Percentiles rank a stretch among this genome's conserved stretches.
Conservation (phyloP, 2,113 vertebrate genomes). For the Sterna hirundo region DNA sequence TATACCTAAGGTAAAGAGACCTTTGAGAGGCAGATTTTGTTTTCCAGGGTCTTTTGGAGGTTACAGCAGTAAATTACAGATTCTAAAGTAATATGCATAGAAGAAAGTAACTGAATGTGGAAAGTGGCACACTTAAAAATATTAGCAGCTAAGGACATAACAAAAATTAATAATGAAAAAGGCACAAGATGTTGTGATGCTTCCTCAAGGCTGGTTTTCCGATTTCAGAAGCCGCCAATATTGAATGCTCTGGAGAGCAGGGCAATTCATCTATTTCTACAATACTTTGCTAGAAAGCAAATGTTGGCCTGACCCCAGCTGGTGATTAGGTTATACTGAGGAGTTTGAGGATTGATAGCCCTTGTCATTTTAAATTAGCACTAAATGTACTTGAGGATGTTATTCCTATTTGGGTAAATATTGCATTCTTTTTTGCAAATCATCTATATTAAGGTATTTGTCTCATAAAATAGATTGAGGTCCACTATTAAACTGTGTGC, state of each 20-base stretch:
- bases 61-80: conserved; percentile 34
- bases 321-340: conserved; percentile 63
- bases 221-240: conserved; percentile 24
- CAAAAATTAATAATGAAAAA: conserved; percentile 10
- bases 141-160: not conserved
- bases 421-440: conserved; percentile 54
- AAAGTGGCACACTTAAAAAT: not conserved
- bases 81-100: not conserved
- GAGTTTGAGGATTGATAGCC: conserved; percentile 48
- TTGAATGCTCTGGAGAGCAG: conserved; percentile 37
- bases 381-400: conserved; percentile 37
- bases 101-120: not conserved
- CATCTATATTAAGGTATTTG: conserved; percentile 47
- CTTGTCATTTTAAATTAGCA: conserved; percentile 59
- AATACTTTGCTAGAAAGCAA: conserved; percentile 41
- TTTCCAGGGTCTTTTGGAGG: conserved; percentile 15
- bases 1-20: conserved; percentile 3
- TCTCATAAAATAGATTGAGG: conserved; percentile 61
- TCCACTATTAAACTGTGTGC: conserved; percentile 41
- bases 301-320: conserved; percentile 69
- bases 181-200: not conserved
- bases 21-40: not conserved
- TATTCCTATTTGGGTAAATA: conserved; percentile 55
- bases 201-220: conserved; percentile 24
- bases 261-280: conserved; percentile 48